Percentiles rank a stretch among this genome's conserved stretches.
Evolutionary conservation across 2,797 vertebrate species (phyloP).

Genomic region (Sphenopsis melanotis): DNA sequence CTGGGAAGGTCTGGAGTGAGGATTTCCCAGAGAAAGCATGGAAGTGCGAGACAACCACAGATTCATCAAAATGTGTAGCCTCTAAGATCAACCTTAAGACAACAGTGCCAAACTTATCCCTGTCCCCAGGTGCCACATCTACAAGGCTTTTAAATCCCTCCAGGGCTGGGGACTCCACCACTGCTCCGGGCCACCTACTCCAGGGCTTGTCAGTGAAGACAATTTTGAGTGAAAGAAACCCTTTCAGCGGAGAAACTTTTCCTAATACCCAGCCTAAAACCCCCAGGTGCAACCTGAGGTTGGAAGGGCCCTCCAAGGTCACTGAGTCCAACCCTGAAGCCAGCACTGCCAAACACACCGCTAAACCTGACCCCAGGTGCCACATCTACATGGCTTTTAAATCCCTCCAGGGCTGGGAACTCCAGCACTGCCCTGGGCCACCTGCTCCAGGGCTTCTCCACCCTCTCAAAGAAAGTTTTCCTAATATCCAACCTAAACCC

Average conservation of each 20-base stretch:
- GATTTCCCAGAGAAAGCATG: neutral
- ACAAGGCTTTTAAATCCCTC: no score
- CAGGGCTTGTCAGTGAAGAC: no score
- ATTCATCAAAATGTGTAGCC: neutral
- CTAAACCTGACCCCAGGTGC: neutral
- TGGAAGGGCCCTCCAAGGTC: neutral
- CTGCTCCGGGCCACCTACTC: no score
- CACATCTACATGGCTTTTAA: neutral
- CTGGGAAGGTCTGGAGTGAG: neutral
- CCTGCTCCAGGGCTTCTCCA: no score
- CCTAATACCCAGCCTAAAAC: neutral
- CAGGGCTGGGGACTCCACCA: no score
- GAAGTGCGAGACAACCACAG: neutral
- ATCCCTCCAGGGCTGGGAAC: neutral
- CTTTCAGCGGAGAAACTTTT: neutral
- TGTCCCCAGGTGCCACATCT: no score
- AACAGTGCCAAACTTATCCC: no score
- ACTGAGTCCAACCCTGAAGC: no score
- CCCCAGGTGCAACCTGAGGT: neutral
- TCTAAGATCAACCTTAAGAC: no score
- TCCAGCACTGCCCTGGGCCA: neutral
- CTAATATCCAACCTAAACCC: neutral
- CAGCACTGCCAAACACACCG: neutral
- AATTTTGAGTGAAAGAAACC: no score
- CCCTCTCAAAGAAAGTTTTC: no score